A percentile compares a stretch with the other conserved stretches of the same genome.
Conservation (phyloP, 2,113 vertebrate genomes). For the Hystrix brachyura region DNA sequence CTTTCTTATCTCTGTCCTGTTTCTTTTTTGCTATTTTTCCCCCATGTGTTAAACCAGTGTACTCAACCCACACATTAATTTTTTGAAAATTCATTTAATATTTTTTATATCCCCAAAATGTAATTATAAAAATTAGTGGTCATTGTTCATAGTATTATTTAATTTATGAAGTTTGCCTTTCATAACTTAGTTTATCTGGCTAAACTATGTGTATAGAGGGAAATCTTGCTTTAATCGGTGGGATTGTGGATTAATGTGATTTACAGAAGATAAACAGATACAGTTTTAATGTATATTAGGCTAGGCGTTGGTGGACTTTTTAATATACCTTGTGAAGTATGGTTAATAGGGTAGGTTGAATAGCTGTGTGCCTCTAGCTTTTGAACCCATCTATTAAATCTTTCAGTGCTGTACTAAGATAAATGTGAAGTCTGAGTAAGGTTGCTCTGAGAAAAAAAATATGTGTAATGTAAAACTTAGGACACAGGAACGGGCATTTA, state of each 20-base stretch:
- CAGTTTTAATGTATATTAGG: not conserved
- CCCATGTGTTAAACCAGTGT: not conserved
- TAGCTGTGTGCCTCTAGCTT: slow-evolving; percentile 70
- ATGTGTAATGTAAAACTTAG: slow-evolving; percentile 45
- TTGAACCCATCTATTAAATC: slow-evolving; percentile 62
- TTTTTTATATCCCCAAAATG: slow-evolving; percentile 1
- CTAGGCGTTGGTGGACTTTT: not conserved
- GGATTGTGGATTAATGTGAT: not conserved
- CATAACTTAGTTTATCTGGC: slow-evolving; percentile 11
- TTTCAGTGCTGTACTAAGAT: slow-evolving; percentile 70
- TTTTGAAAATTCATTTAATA: slow-evolving; percentile 57
- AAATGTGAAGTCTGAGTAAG: slow-evolving; percentile 66
- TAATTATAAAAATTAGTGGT: slow-evolving; percentile 55
- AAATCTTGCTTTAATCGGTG: slow-evolving; percentile 42
- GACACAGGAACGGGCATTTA: slow-evolving; percentile 62
- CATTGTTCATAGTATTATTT: slow-evolving; percentile 58
- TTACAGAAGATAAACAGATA: slow-evolving; percentile 33
- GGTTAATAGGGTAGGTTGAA: slow-evolving; percentile 50
- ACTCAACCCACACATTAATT: slow-evolving; percentile 14
- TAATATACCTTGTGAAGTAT: not conserved
- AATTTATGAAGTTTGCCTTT: slow-evolving; percentile 64
- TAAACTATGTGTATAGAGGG: slow-evolving; percentile 34
- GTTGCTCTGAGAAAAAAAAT: slow-evolving; percentile 53
- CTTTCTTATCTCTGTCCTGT: slow-evolving; percentile 8
- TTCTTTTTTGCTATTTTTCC: not conserved